A percentile compares a stretch with the other conserved stretches of the same genome.
phyloP scores from a whole-genome alignment of 1,140 invertebrate species.

The Bactericera cockerelli region DNA sequence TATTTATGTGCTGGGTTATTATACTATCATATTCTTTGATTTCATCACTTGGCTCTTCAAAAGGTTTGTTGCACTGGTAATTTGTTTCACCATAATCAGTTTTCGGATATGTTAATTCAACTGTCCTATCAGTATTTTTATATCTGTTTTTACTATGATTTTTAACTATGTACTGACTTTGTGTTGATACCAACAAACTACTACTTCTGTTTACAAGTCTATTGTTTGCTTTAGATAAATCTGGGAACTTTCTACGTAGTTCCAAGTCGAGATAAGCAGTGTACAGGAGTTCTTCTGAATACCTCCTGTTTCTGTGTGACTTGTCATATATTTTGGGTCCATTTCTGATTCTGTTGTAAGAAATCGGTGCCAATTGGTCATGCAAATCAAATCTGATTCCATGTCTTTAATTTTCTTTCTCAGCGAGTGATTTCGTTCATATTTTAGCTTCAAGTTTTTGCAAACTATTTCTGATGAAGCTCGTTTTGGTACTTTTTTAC shows the following conservation, averaged over 20 bases:
- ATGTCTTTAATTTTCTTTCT: background rate
- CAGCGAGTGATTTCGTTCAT: background rate
- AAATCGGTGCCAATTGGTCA: background rate
- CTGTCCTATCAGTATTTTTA: no score
- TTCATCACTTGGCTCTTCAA: no score
- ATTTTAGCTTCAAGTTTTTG: background rate
- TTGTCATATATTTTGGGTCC: background rate
- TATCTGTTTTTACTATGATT: no score
- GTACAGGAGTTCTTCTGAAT: background rate
- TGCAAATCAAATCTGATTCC: background rate
- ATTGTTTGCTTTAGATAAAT: background rate
- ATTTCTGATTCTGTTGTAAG: no score
- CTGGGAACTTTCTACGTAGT: background rate
- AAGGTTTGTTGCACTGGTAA: no score
- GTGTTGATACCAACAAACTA: background rate
- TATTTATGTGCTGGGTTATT: no score
- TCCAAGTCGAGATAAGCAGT: background rate
- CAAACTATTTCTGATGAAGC: background rate
- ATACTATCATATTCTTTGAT: no score
- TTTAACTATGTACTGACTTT: no score
- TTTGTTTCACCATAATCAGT: no score
- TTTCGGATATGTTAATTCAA: no score
- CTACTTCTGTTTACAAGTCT: background rate
- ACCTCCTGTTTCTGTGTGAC: background rate
- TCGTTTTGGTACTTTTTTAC: background rate